These are phyloP conservation scores for Chiroxiphia lanceolata DNA, from an alignment of 2,797 vertebrate genomes.

Conservation along the genomic window DNA sequence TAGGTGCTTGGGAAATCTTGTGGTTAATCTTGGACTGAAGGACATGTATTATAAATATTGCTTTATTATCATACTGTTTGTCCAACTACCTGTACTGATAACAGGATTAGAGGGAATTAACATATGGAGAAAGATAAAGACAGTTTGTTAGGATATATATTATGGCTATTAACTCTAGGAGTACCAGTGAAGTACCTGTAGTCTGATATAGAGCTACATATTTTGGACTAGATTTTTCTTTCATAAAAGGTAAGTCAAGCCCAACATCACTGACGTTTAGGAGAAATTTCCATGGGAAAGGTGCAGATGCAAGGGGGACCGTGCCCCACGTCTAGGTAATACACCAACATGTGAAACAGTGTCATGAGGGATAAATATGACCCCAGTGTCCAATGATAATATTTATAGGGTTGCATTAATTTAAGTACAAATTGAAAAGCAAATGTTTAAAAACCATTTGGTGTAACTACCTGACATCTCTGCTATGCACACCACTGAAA, in stretches of 20 bases:
- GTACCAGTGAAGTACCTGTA: background rate
- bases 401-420: background rate
- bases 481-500: background rate
- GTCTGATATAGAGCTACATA: background rate
- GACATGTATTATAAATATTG: slow-evolving; percentile 39
- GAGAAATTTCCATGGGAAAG: background rate
- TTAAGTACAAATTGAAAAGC: background rate
- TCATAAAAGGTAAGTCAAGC: background rate
- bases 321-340: fast-evolving
- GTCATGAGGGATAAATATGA: background rate
- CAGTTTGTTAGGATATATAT: slow-evolving; percentile 3
- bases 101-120: slow-evolving; percentile 63
- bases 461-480: background rate
- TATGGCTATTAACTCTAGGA: slow-evolving; percentile 37
- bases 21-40: slow-evolving; percentile 58
- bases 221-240: background rate
- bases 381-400: background rate
- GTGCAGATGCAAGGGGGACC: background rate
- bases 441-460: background rate
- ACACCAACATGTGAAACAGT: background rate
- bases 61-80: slow-evolving; percentile 62
- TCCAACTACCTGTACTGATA: slow-evolving; percentile 64
- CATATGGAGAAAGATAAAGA: slow-evolving; percentile 40
- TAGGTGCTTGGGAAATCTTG: slow-evolving; percentile 13
- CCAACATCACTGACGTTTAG: background rate